phyloP scores from a whole-genome alignment of 2,797 vertebrate species.

The Syndactyla subalaris region DNA sequence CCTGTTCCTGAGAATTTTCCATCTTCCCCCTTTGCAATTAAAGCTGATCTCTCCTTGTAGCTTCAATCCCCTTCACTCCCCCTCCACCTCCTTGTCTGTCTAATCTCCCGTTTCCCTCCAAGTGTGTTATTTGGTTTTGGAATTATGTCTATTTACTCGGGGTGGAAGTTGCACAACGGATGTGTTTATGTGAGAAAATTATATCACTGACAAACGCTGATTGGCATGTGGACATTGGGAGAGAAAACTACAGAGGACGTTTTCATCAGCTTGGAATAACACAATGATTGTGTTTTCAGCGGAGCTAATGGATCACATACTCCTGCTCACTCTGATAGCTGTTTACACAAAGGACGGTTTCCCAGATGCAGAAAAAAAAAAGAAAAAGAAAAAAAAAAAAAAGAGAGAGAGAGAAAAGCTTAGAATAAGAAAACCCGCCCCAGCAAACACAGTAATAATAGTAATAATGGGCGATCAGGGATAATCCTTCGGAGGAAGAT shows the following conservation, averaged over 20 bases:
- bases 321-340: constrained; percentile 76
- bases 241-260: constrained; percentile 78
- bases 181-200: constrained; percentile 84
- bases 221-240: constrained; percentile 79
- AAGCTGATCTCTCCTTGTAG: constrained; percentile 70
- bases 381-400: background rate
- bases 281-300: constrained; percentile 85
- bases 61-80: constrained; percentile 64
- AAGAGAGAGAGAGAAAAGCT: background rate
- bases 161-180: constrained; percentile 82
- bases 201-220: constrained; percentile 82
- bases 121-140: constrained; percentile 81
- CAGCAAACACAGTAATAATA: constrained; percentile 15
- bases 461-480: constrained; percentile 17
- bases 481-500: constrained; percentile 17
- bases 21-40: constrained; percentile 55
- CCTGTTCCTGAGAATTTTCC: background rate
- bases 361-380: constrained; percentile 73
- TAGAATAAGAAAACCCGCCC: constrained; percentile 32
- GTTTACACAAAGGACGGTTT: constrained; percentile 78
- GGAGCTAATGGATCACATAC: constrained; percentile 84
- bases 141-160: constrained; percentile 82
- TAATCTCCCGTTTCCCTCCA: constrained; percentile 76
- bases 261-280: constrained; percentile 87
- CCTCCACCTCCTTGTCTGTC: constrained; percentile 60